These are phyloP conservation scores for Catostomus latipinnis DNA, from an alignment of 2,797 vertebrate species.

Conservation along the genomic window DNA sequence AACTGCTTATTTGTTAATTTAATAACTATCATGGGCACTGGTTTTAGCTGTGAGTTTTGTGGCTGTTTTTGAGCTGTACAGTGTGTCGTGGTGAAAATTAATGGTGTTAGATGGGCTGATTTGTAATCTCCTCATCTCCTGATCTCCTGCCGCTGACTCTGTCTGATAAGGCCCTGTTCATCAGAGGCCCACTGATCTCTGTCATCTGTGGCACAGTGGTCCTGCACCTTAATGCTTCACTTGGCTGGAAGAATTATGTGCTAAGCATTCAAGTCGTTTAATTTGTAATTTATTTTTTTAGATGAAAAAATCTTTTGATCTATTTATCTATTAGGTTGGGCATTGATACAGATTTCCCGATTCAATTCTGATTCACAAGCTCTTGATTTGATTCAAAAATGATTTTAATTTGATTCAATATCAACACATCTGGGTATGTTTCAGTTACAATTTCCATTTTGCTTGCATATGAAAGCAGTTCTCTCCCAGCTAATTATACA, in stretches of 20 bases:
- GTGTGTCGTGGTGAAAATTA: slow-evolving; percentile 64
- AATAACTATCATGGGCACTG: background rate
- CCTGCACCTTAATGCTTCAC: slow-evolving; percentile 34
- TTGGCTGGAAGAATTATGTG: slow-evolving; percentile 61
- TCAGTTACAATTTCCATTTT: too few species aligned
- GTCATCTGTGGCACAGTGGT: slow-evolving; percentile 53
- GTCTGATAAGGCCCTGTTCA: slow-evolving; percentile 63
- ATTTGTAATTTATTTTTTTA: background rate
- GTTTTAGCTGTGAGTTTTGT: slow-evolving; percentile 8
- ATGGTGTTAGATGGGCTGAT: slow-evolving; percentile 64
- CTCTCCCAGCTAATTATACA: too few species aligned
- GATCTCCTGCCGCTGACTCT: slow-evolving; percentile 59
- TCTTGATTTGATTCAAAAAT: too few species aligned
- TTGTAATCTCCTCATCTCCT: slow-evolving; percentile 71
- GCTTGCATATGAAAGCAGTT: too few species aligned
- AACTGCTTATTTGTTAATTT: background rate
- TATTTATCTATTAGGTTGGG: too few species aligned
- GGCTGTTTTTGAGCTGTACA: slow-evolving; percentile 27
- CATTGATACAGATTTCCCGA: too few species aligned
- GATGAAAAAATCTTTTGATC: too few species aligned
- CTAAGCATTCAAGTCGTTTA: slow-evolving; percentile 39
- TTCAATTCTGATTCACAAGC: too few species aligned
- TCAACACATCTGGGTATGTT: too few species aligned
- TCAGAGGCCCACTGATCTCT: slow-evolving; percentile 64
- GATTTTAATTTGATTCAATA: too few species aligned